phyloP scores from a whole-genome alignment of 2,888 invertebrate genomes.

The Oscheius myriophilus region DNA sequence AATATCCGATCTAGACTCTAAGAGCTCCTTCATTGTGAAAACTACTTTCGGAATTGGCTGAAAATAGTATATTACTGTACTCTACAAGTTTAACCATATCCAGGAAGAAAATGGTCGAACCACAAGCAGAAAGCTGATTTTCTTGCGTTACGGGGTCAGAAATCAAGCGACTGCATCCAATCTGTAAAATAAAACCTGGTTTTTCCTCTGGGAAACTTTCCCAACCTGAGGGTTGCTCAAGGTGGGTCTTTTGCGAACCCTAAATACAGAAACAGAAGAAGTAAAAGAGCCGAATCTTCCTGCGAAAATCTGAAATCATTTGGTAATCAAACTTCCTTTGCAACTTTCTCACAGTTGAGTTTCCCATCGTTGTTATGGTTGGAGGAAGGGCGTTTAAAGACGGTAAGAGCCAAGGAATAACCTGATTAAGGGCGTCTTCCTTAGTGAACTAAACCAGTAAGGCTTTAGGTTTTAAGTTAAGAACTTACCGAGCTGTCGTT shows the following conservation, averaged over 20 bases:
- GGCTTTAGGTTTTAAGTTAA: neutral
- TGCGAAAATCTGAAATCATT: slow-evolving; percentile 19
- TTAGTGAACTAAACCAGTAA: neutral
- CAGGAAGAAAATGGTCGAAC: slow-evolving; percentile 17
- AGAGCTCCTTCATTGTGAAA: neutral
- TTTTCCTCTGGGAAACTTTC: neutral
- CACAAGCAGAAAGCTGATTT: slow-evolving; percentile 11
- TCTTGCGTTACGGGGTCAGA: neutral
- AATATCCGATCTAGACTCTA: slow-evolving; percentile 6
- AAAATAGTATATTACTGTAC: neutral
- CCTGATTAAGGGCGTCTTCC: slow-evolving; percentile 7
- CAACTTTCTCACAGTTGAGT: slow-evolving; percentile 14
- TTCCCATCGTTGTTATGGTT: slow-evolving; percentile 10
- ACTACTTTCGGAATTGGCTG: slow-evolving; percentile 12
- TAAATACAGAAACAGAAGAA: neutral
- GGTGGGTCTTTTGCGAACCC: neutral
- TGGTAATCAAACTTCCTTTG: no score
- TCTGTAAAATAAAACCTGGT: neutral
- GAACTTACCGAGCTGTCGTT: neutral
- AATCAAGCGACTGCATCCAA: slow-evolving; percentile 18
- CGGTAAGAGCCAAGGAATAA: slow-evolving; percentile 12
- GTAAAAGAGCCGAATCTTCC: slow-evolving; percentile 9
- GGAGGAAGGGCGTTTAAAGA: slow-evolving; percentile 14
- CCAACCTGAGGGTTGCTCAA: neutral
- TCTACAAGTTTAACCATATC: slow-evolving; percentile 8